phyloP scores from a whole-genome alignment of 2,113 vertebrate genomes.

The Xenopus tropicalis region DNA sequence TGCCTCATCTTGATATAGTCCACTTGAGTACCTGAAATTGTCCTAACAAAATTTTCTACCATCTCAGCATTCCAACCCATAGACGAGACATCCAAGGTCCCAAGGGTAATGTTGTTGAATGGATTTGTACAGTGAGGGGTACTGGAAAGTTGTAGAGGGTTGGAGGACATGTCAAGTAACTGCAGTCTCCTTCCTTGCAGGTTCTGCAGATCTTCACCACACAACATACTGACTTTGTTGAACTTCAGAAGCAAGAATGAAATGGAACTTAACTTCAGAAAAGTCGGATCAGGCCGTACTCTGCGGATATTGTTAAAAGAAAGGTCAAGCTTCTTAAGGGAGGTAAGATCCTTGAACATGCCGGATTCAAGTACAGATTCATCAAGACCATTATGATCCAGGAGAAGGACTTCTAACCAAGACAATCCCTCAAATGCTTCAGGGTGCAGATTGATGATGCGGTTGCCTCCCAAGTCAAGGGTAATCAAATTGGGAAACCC shows the following conservation, averaged over 20 bases:
- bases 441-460: constrained; percentile 25
- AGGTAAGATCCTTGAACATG: constrained; percentile 39
- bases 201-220: constrained; percentile 39
- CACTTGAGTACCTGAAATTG: constrained; percentile 24
- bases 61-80: constrained; percentile 15
- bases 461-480: constrained; percentile 50
- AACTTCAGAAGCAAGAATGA: constrained; percentile 34
- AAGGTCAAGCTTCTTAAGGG: constrained; percentile 46
- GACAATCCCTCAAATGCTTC: constrained; percentile 39
- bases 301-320: constrained; percentile 33
- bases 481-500: constrained; percentile 32
- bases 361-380: constrained; percentile 36
- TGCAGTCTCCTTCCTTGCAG: constrained; percentile 20
- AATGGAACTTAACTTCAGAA: constrained; percentile 27
- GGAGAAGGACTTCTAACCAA: constrained; percentile 34
- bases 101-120: constrained; percentile 38
- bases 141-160: background rate
- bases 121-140: constrained; percentile 32
- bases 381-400: constrained; percentile 42
- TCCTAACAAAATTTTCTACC: constrained; percentile 30
- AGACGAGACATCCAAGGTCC: constrained; percentile 46
- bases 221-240: constrained; percentile 41
- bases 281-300: constrained; percentile 38
- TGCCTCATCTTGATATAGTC: constrained; percentile 32
- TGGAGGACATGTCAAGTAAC: constrained; percentile 46